These are phyloP conservation scores for Apus apus DNA, from an alignment of 2,113 vertebrate species.

Conservation along the genomic window DNA sequence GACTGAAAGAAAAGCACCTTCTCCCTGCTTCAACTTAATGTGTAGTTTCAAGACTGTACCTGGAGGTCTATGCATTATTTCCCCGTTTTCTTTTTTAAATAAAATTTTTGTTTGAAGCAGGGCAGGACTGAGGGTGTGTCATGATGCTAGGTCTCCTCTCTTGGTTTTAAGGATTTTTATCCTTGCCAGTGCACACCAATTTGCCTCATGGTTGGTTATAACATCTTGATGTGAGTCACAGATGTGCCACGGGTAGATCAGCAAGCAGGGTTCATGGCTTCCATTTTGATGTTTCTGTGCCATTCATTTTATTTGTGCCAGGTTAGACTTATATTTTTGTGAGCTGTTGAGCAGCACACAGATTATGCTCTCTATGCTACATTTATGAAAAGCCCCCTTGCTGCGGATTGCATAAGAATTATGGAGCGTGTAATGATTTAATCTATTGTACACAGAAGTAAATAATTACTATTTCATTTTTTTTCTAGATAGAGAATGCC, in stretches of 20 bases:
- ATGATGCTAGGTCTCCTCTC: not conserved
- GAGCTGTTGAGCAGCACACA: slow-evolving; percentile 5
- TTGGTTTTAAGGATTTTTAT: not conserved
- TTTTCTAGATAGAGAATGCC: not conserved
- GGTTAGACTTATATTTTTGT: not conserved
- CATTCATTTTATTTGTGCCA: slow-evolving; percentile 13
- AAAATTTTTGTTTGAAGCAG: not conserved
- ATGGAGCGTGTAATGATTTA: not conserved
- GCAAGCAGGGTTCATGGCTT: not conserved
- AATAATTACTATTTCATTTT: not conserved
- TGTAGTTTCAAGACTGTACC: not conserved
- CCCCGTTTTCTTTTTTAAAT: not conserved
- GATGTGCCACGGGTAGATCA: not conserved
- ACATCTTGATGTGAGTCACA: not conserved
- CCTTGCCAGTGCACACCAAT: not conserved
- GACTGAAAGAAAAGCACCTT: not conserved
- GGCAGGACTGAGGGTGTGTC: not conserved
- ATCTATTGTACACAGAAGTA: not conserved
- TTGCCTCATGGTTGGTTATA: not conserved
- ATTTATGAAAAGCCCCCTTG: not conserved
- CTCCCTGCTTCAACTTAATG: not conserved
- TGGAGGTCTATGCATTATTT: rapidly evolving
- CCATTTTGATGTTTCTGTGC: not conserved
- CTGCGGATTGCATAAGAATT: not conserved
- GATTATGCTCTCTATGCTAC: not conserved